phyloP scores from a whole-genome alignment of 2,797 vertebrate species.

The Trichosurus vulpecula region DNA sequence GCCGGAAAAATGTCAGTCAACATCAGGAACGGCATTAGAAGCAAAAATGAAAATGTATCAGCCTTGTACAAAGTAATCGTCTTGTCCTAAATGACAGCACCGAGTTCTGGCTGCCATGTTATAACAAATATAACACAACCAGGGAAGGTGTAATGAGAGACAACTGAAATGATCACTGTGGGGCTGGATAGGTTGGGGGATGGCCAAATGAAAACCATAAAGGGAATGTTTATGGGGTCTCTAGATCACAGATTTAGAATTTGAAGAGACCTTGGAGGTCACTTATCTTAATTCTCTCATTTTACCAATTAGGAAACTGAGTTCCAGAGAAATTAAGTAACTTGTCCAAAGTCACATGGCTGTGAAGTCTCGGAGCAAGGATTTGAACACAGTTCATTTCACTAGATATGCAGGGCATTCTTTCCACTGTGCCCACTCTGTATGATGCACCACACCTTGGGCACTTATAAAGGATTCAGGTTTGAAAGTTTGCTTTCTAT shows the following conservation, averaged over 20 bases:
- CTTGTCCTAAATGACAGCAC: not conserved
- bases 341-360: not conserved
- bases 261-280: not conserved
- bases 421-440: not conserved
- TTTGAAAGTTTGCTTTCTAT: slow-evolving; percentile 14
- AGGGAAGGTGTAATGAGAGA: not conserved
- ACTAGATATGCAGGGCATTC: not conserved
- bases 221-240: not conserved
- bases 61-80: slow-evolving; percentile 25
- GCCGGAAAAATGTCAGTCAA: slow-evolving; percentile 19
- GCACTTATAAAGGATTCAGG: not conserved
- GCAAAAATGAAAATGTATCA: slow-evolving; percentile 13
- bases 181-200: not conserved
- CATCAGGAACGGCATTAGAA: not conserved
- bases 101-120: slow-evolving; percentile 22
- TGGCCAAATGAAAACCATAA: not conserved
- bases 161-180: not conserved
- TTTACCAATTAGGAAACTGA: not conserved
- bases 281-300: not conserved
- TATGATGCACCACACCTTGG: not conserved
- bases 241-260: not conserved
- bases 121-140: not conserved
- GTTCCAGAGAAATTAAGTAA: not conserved
- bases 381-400: not conserved
- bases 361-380: not conserved